Conservation (phyloP, 1,140 invertebrate genomes). For the Anagrus nilaparvatae region DNA sequence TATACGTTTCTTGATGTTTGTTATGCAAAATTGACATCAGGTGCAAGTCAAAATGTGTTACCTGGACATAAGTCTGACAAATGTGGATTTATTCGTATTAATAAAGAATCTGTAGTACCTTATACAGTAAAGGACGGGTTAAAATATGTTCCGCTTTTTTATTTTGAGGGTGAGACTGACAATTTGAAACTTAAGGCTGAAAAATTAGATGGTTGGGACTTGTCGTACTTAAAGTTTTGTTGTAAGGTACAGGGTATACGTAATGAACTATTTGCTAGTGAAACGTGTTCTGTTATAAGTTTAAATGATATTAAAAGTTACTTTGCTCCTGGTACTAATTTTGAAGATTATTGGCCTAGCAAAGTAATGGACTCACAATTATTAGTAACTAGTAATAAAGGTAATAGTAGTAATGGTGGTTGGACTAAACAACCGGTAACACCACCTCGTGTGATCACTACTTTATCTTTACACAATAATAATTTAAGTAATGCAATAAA, state of each 20-base stretch:
- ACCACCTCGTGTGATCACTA: slow-evolving; percentile 30
- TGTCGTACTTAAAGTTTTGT: slow-evolving; percentile 87
- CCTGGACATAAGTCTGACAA: slow-evolving; percentile 51
- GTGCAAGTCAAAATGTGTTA: slow-evolving; percentile 47
- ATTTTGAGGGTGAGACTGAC: slow-evolving; percentile 87
- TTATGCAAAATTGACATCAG: slow-evolving; percentile 65
- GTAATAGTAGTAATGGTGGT: slow-evolving; percentile 46
- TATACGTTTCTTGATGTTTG: slow-evolving; percentile 83
- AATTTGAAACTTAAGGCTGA: slow-evolving; percentile 77
- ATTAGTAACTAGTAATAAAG: slow-evolving; percentile 50
- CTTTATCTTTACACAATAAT: slow-evolving; percentile 26
- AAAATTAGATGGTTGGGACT: slow-evolving; percentile 78
- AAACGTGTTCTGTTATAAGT: slow-evolving; percentile 80
- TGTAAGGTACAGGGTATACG: slow-evolving; percentile 88
- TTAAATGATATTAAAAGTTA: slow-evolving; percentile 82
- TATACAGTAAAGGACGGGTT: slow-evolving; percentile 75
- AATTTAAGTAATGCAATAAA: slow-evolving; percentile 27
- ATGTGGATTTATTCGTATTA: slow-evolving; percentile 89
- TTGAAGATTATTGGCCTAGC: slow-evolving; percentile 85
- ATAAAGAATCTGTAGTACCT: slow-evolving; percentile 87
- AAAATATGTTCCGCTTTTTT: slow-evolving; percentile 88
- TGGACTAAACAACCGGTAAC: slow-evolving; percentile 50
- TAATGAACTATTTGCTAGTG: slow-evolving; percentile 81
- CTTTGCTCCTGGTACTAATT: slow-evolving; percentile 76
- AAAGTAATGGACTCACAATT: slow-evolving; percentile 71